Evolutionary conservation across 2,797 vertebrate species (phyloP).

Genomic region (Anguilla obscura): DNA sequence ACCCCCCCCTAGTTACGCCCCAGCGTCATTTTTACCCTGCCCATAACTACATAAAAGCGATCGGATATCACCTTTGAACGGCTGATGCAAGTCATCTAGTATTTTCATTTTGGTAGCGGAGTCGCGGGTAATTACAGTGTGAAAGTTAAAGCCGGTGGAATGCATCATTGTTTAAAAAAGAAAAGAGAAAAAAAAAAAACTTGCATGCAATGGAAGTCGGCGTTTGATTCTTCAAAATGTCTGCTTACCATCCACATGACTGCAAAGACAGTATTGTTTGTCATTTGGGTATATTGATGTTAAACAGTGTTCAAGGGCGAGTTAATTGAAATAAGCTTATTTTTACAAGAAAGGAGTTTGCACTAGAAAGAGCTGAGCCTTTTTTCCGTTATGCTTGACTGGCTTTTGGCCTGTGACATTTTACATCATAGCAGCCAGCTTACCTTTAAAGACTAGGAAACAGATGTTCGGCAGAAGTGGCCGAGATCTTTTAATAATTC

Average conservation of each 20-base stretch:
- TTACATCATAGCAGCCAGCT: constrained; percentile 8
- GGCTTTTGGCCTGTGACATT: constrained; percentile 3
- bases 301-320: constrained; percentile 18
- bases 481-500: neutral
- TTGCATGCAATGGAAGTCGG: constrained; percentile 35
- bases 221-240: constrained; percentile 25
- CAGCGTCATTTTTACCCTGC: neutral
- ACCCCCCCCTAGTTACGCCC: too few species aligned
- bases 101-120: constrained; percentile 12
- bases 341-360: constrained; percentile 36
- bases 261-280: constrained; percentile 33
- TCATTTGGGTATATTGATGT: constrained; percentile 35
- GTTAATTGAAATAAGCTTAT: constrained; percentile 34
- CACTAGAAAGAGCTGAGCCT: constrained; percentile 20
- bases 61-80: neutral
- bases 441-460: constrained; percentile 24
- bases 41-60: neutral
- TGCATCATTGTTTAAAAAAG: neutral
- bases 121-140: neutral
- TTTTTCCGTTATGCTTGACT: neutral
- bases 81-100: neutral
- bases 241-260: constrained; percentile 33
- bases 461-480: constrained; percentile 8
- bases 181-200: neutral
- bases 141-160: constrained; percentile 7